Base-by-base conservation (phyloP, 2,888 invertebrate genomes). In the Cataglyphis cursor region DNA sequence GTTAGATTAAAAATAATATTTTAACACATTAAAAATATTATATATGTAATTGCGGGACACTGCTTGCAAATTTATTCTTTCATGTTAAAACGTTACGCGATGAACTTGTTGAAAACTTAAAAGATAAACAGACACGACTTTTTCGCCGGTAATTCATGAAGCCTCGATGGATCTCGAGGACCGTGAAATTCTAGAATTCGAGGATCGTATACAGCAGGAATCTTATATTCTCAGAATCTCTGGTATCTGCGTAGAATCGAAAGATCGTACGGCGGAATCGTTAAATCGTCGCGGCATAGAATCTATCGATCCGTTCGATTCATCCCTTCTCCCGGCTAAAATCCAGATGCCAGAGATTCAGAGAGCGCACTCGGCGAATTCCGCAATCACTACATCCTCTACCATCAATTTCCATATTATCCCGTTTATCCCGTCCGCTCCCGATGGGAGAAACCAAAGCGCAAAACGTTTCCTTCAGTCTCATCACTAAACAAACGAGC, bases 401-500 rank as follows among this genome's bases (percentile, higher is more conserved):
- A 18, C 8, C 51, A 51, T 51, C 51, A 51, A 76, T 51, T 76
- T 51, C 48, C 75, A 66, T 54, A 41, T 76, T 76, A 76, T 54
- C 24, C 51, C 24, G 12, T 66, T 51, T 48, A 65, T 21, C 18
- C 15, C 41, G 28, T 24, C 4, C 38, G 59, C 8, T 51, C 12
- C 35, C 75, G 28, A n/a, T n/a, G 24, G 15, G 10, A 28, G 10
- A 28, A 18, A 18, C 65, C 24, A 15, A 18, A 31, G 62, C 35
- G 24, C 24, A 35, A 48, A 76, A 76, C 35, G 9, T 66, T 68
- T 66, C 24, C 66, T 51, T 38, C 51, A 38, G 6, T 41, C 51
- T 66, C 68, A 54, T 66, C 68, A 38, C 51, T 66, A 76, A 76
- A 76, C 76, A 66, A 76, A 76, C 54, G 76, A 76, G 76, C 54